These are phyloP conservation scores for Tetramorium simillimum DNA, from an alignment of 1,140 invertebrate species.

Conservation along the genomic window DNA sequence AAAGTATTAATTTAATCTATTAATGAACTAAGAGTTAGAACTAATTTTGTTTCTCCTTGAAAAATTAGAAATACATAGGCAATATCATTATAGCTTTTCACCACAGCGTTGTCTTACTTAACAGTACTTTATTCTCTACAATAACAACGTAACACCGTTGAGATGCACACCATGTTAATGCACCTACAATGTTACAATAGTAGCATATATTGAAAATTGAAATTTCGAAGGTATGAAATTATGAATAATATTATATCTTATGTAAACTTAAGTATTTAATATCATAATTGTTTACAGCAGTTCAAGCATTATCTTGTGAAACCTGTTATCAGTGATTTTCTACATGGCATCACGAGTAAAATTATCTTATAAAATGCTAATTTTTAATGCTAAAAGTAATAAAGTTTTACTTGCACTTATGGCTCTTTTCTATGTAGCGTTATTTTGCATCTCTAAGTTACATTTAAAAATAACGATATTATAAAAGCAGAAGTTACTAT, in stretches of 20 bases:
- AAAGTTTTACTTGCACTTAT: background rate
- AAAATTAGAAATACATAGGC: conserved; percentile 29
- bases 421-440: background rate
- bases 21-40: background rate
- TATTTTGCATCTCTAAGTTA: background rate
- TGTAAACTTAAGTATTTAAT: background rate
- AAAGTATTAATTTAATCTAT: background rate
- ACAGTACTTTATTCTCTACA: conserved; percentile 42
- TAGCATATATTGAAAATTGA: conserved; percentile 10
- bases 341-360: background rate
- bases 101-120: conserved; percentile 59
- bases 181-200: background rate
- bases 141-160: background rate
- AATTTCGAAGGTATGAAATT: conserved; percentile 4
- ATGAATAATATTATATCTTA: background rate
- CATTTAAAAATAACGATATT: background rate
- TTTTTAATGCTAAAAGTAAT: background rate
- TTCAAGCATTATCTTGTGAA: background rate
- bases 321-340: background rate
- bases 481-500: background rate
- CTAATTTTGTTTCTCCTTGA: background rate
- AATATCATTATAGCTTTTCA: conserved; percentile 59
- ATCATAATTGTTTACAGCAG: background rate
- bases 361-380: background rate
- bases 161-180: background rate